phyloP scores from a whole-genome alignment of 1,140 invertebrate genomes.

The Lucilia cuprina region DNA sequence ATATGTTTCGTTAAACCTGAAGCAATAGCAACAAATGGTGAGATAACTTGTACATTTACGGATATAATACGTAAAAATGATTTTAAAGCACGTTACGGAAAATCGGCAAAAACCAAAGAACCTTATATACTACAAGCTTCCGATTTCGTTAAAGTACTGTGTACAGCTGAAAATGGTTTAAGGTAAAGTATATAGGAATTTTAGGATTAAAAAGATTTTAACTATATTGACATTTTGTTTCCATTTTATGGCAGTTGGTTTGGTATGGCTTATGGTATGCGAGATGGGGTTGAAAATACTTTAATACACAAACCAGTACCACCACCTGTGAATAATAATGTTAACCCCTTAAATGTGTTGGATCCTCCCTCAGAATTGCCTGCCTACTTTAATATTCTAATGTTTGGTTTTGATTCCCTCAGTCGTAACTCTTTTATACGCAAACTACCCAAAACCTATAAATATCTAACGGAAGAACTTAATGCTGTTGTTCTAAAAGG shows the following conservation, averaged over 20 bases:
- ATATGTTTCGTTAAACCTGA: conserved; percentile 66
- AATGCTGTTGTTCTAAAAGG: conserved; percentile 76
- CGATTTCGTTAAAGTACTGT: conserved; percentile 73
- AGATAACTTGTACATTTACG: conserved; percentile 67
- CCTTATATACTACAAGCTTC: conserved; percentile 69
- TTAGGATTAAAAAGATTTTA: background rate
- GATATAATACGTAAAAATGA: conserved; percentile 72
- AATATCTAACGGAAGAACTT: conserved; percentile 76
- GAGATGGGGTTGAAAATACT: conserved; percentile 44
- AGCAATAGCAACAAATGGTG: conserved; percentile 63
- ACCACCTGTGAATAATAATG: conserved; percentile 13
- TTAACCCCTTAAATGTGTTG: background rate
- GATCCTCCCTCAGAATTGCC: conserved; percentile 26
- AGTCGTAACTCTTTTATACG: conserved; percentile 87
- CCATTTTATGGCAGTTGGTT: conserved; percentile 48
- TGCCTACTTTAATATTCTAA: conserved; percentile 74
- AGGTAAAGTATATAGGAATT: conserved; percentile 51
- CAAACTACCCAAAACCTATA: conserved; percentile 82
- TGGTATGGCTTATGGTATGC: conserved; percentile 57
- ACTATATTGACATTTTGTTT: background rate
- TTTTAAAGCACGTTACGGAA: conserved; percentile 64
- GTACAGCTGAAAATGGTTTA: conserved; percentile 64
- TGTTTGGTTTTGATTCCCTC: conserved; percentile 91
- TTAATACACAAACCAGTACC: conserved; percentile 43
- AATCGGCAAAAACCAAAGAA: conserved; percentile 65